Evolutionary conservation across 2,888 invertebrate genomes (phyloP), one percentile per base, ranked within the genome.

Genomic region (Limnephilus auricula): DNA sequence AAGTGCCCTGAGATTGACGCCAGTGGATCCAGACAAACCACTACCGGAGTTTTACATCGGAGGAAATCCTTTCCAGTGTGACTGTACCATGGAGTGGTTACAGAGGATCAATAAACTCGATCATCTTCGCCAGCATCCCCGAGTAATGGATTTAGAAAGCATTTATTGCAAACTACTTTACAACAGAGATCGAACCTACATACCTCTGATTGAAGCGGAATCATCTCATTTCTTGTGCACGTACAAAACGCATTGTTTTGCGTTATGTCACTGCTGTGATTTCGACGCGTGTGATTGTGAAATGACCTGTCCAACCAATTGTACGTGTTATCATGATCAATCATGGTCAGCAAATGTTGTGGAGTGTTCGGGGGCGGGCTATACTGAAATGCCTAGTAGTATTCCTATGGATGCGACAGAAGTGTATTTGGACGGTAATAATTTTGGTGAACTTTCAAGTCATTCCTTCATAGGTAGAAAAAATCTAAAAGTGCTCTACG

Each of bases 201-300:
- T 98, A 93, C 98, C 98, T n/a, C 95, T 99, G 92, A 97, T 98
- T 37, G 98, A 98, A 94, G 98, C 98, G 65, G 98, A 98, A 94
- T 97, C 98, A 0, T 98, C 98, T 90, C 98, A 99, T 95, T 99
- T 99, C 95, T 96, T 99, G 94, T 99, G 99, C 96, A 97, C 98
- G 93, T 99, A 99, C 95, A 98, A 98, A 95, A 98, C 98, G 80
- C 98, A 99, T 95, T 99, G 99, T 95, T 99, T 99, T 95, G 98
- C 99, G 25, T 96, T 98, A 93, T 99, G 99, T 94, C 98, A 98
- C 94, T 99, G 99, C 96, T 99, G 99, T 95, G 99, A 99, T 95
- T 99, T 98, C 95, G 99, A 99, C 95, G 98, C 98, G 90, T 99
- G 99, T 96, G 99, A 99, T 95, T 99, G 99, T 96, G 98, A 99